Conservation (phyloP, 1,140 invertebrate species). For the Atta cephalotes region DNA sequence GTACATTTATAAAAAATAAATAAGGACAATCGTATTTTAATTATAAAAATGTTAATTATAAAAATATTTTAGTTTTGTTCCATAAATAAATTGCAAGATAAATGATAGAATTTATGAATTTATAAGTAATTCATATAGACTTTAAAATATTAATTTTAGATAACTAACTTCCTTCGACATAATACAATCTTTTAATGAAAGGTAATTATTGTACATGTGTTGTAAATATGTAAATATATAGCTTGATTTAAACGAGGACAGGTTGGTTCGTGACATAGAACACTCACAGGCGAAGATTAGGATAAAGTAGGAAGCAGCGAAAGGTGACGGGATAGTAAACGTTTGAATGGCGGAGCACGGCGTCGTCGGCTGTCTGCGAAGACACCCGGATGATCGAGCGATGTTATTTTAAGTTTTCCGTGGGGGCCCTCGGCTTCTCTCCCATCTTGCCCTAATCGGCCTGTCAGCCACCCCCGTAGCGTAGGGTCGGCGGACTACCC, state of each 20-base stretch:
- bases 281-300: conserved; percentile 50
- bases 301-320: conserved; percentile 21
- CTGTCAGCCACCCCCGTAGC: conserved; percentile 79
- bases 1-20: neutral
- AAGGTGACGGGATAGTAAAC: conserved; percentile 47
- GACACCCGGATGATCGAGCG: conserved; percentile 84
- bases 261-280: conserved; percentile 22
- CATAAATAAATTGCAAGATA: neutral
- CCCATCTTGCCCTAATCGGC: conserved; percentile 85
- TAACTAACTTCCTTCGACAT: neutral
- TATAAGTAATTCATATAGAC: neutral
- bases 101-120: neutral
- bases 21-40: neutral
- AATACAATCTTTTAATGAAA: neutral
- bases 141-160: neutral
- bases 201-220: neutral
- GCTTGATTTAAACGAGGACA: neutral
- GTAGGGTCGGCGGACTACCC: conserved; percentile 63
- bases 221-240: neutral
- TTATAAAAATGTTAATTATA: neutral
- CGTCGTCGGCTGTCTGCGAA: conserved; percentile 81
- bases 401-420: conserved; percentile 87
- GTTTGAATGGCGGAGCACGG: conserved; percentile 66
- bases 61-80: neutral
- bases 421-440: conserved; percentile 77